Evolutionary conservation across 2,113 vertebrate species (phyloP), one percentile per base, ranked within the genome.

Genomic region (Lagopus leucura): DNA sequence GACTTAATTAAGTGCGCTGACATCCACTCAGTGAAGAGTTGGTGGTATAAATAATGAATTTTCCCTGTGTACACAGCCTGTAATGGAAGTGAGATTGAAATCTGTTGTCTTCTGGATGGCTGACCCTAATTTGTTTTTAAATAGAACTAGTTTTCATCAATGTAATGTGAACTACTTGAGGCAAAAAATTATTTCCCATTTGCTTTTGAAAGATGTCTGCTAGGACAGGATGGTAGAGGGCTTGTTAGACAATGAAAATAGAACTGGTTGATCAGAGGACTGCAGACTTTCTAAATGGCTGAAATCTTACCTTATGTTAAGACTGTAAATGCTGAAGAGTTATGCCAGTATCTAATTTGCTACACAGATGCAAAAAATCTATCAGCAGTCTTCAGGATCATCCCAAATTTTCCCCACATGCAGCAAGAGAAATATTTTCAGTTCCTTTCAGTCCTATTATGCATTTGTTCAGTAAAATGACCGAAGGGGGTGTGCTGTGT

Each of bases 91-190:
- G 82, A 90, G 80, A 43, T 61, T 81, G 57, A 78, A 93, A 86
- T 90, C 60, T 67, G 76, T 82, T 94, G 88, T 92, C 73, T 96
- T 90, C 82, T 93, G 80, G 69, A 78, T 90, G 92, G 47, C 61
- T 83, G 93, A 88, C 73, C 92, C 61, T 80, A 42, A 92, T 93
- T 94, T 93, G 52, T 77, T 90, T 95, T 92, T 88, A 83, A 95
- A 94, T 93, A 90, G 86, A 91, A 81, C 50, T 64, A 13, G 14
- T 93, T 94, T 93, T 90, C 85, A 81, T 93, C 94, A 88, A 74
- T 88, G 70, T 95, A 91, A 86, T 93, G 86, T 22, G 54, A 52
- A 78, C 86, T 86, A 74, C 10, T 18, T 55, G 61, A 74, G 32
- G 65, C 42, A 77, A 83, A 93, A 96, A 72, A 72, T 50, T 88